A percentile compares a stretch with the other conserved stretches of the same genome.
phyloP scores from a whole-genome alignment of 2,797 vertebrate genomes.

The Labroides dimidiatus region DNA sequence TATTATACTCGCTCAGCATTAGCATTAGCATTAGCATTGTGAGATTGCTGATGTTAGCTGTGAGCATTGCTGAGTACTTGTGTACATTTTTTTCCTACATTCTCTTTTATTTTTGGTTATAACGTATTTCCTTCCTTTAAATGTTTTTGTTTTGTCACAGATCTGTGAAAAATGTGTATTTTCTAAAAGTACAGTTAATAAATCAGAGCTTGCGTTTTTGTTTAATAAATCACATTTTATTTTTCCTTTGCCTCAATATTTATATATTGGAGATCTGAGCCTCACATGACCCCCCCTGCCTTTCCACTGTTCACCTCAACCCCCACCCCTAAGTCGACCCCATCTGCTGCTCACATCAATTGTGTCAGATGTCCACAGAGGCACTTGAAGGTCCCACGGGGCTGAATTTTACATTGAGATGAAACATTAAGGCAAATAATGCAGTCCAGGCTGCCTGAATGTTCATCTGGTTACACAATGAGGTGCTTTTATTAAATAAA shows the following conservation, averaged over 20 bases:
- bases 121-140: no score
- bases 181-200: no score
- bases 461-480: not conserved
- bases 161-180: no score
- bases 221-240: not conserved
- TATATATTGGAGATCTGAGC: not conserved
- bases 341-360: constrained; percentile 47
- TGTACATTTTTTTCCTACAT: no score
- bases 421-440: not conserved
- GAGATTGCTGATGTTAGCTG: no score
- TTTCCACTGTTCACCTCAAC: not conserved
- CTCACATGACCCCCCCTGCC: constrained; percentile 5
- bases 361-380: constrained; percentile 45
- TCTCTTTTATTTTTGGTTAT: no score
- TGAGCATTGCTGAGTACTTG: no score
- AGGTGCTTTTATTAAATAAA: not conserved
- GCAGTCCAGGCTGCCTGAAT: not conserved
- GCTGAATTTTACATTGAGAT: constrained; percentile 1
- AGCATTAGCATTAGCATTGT: no score
- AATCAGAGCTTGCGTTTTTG: no score
- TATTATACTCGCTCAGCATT: no score
- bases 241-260: not conserved
- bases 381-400: constrained; percentile 18
- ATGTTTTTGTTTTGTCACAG: no score
- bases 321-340: constrained; percentile 18